Conservation (phyloP, 2,113 vertebrate genomes). For the Takifugu bimaculatus region DNA sequence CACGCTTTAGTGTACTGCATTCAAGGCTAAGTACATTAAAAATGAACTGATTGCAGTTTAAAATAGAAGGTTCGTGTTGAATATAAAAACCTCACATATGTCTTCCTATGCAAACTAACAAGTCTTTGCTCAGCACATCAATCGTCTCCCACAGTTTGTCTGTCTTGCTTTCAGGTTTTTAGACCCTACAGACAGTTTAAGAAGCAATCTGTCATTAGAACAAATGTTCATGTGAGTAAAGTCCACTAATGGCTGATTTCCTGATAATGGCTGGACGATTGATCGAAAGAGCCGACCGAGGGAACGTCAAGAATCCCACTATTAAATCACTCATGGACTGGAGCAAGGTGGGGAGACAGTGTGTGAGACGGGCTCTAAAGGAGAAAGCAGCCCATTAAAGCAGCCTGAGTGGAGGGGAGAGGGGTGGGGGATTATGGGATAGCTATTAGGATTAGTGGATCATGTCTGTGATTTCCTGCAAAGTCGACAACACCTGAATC, state of each 20-base stretch:
- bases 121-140: neutral
- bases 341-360: slow-evolving; percentile 22
- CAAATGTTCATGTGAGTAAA: slow-evolving; percentile 36
- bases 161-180: slow-evolving; percentile 12
- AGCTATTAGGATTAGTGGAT: slow-evolving; percentile 70
- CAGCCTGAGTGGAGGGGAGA: slow-evolving; percentile 44
- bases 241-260: slow-evolving; percentile 36
- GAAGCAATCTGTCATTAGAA: slow-evolving; percentile 28
- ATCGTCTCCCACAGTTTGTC: neutral
- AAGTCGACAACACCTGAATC: slow-evolving; percentile 75
- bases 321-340: slow-evolving; percentile 46
- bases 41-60: no score
- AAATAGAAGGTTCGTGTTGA: no score
- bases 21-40: no score
- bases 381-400: slow-evolving; percentile 39
- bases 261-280: slow-evolving; percentile 41
- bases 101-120: neutral
- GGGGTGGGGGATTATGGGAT: slow-evolving; percentile 58
- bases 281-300: slow-evolving; percentile 28
- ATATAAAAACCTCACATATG: neutral
- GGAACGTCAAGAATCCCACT: slow-evolving; percentile 28
- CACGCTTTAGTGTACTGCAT: no score
- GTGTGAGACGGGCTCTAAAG: slow-evolving; percentile 15
- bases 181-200: neutral
- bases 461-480: slow-evolving; percentile 64